These are phyloP conservation scores for Acrocephalus arundinaceus DNA, from an alignment of 2,113 vertebrate species.

Conservation along the genomic window DNA sequence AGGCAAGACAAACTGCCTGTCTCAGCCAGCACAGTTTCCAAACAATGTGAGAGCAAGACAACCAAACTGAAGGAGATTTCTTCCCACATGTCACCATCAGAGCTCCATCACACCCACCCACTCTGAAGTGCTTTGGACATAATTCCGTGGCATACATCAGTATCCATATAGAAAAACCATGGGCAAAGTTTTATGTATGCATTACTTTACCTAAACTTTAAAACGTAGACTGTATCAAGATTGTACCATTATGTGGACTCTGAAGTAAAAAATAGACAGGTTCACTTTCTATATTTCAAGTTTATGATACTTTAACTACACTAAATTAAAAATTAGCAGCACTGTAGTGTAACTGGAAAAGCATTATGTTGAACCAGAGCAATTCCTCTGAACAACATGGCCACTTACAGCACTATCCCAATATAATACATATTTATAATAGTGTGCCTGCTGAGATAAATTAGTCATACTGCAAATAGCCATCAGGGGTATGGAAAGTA, in stretches of 20 bases:
- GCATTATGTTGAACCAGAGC: neutral
- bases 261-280: neutral
- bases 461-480: conserved; percentile 35
- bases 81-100: neutral
- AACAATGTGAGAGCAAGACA: neutral
- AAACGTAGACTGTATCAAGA: neutral
- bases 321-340: neutral
- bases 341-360: neutral
- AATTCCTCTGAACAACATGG: neutral
- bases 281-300: neutral
- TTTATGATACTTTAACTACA: neutral
- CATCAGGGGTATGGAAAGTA: conserved; percentile 47
- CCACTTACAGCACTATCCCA: neutral
- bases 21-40: neutral
- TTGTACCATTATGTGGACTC: neutral
- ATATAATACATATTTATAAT: neutral
- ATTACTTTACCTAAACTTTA: neutral
- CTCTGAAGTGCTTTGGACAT: neutral
- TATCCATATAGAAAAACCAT: neutral
- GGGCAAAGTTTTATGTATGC: neutral
- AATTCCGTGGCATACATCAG: accelerated
- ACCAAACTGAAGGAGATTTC: neutral
- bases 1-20: neutral
- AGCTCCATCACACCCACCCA: neutral
- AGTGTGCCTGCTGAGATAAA: neutral